Evolutionary conservation across 2,888 invertebrate species (phyloP).

Genomic region (Tinea semifulvella): DNA sequence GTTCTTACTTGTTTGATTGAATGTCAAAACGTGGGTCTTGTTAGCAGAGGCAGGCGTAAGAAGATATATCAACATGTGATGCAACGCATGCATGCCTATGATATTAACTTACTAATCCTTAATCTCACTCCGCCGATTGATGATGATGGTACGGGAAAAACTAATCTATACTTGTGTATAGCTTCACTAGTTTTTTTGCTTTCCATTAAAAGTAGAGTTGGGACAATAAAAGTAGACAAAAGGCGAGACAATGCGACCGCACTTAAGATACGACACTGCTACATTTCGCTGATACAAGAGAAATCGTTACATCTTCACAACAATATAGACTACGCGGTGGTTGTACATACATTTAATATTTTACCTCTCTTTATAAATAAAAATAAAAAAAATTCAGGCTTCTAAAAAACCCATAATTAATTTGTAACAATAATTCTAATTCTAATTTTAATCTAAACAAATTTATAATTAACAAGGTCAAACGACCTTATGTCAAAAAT

Average conservation of each 20-base stretch:
- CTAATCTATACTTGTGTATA: too few relatives aligned
- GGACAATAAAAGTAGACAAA: constrained; percentile 6
- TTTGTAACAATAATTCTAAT: neutral
- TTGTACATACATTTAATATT: neutral
- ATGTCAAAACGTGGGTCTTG: too few relatives aligned
- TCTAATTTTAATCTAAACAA: too few relatives aligned
- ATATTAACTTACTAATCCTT: too few relatives aligned
- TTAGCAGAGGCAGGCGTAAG: too few relatives aligned
- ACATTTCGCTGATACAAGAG: neutral
- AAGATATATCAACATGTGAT: too few relatives aligned
- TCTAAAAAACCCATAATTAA: neutral
- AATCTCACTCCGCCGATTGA: too few relatives aligned
- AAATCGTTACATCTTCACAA: neutral
- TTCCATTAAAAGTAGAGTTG: neutral
- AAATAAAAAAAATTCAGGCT: neutral
- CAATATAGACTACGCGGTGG: neutral
- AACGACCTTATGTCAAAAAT: neutral
- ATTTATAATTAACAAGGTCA: neutral
- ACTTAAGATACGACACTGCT: constrained; percentile 1
- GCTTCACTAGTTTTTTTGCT: neutral
- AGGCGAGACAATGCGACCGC: neutral
- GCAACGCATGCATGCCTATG: too few relatives aligned
- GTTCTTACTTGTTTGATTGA: too few relatives aligned
- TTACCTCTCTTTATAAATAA: neutral
- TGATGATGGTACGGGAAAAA: too few relatives aligned